These are phyloP conservation scores for Pachyrhynchus sulphureomaculatus DNA, from an alignment of 1,140 invertebrate genomes.

Conservation along the genomic window DNA sequence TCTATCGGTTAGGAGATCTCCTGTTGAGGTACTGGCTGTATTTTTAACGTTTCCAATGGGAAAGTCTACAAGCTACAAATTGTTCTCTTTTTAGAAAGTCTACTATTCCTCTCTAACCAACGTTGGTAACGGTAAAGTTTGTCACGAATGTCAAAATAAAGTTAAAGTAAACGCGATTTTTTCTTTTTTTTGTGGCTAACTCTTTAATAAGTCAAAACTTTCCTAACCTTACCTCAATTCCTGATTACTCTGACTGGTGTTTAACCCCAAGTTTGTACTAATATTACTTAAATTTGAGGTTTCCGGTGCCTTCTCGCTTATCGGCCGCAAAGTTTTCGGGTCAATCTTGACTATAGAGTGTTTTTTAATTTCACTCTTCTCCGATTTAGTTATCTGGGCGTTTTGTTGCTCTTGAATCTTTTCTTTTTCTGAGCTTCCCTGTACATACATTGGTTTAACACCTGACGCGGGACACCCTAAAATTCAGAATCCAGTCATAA, in stretches of 20 bases:
- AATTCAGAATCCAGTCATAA: too few species aligned
- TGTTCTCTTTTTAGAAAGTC: too few species aligned
- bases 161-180: too few species aligned
- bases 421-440: slow-evolving; percentile 45
- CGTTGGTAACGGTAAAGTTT: too few species aligned
- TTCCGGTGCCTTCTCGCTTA: slow-evolving; percentile 55
- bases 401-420: slow-evolving; percentile 31
- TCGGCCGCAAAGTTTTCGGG: slow-evolving; percentile 61
- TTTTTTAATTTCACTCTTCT: slow-evolving; percentile 42
- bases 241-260: background rate
- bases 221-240: slow-evolving; percentile 24
- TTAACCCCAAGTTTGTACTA: slow-evolving; percentile 22
- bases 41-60: too few species aligned
- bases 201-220: too few species aligned
- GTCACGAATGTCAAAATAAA: too few species aligned
- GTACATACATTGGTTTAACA: slow-evolving; percentile 62
- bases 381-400: slow-evolving; percentile 21
- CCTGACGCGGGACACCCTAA: slow-evolving; percentile 60
- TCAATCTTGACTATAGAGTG: slow-evolving; percentile 61
- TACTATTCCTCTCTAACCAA: too few species aligned
- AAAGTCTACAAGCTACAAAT: too few species aligned
- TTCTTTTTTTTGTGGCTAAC: too few species aligned
- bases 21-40: too few species aligned
- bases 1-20: too few species aligned
- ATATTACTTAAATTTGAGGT: slow-evolving; percentile 51